Base-by-base conservation (phyloP, 2,888 invertebrate species). In the Trissonchulus sp. region DNA sequence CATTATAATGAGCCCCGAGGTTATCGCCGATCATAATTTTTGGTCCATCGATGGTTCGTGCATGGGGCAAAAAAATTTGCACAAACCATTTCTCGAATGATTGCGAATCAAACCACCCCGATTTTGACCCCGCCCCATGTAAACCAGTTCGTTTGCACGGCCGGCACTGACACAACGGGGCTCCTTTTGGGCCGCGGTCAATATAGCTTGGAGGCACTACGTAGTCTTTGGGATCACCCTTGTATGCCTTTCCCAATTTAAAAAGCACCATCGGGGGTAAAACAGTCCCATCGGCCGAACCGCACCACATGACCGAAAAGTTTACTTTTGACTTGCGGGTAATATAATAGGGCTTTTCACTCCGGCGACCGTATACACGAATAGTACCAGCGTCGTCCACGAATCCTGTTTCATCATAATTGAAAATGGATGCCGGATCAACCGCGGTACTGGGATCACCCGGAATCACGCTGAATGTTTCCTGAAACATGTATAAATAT, bases 21-120 rank as follows among this genome's bases (percentile, higher is more conserved):
- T 69, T 69, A 35, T 69, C 37, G 71, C 71, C 71, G n/a, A 69
- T 33, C 37, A 69, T 3, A 3, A 69, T 35, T 35, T 69, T 69
- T 37, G 71, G 71, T n/a, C 71, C 36, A 36, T 23, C 2, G 8
- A 31, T 34, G n/a, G 34, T 23, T 15, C 8, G 28, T 3, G 34
- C 34, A 31, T 34, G 71, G 28, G 36, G 65, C 65, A 65, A n/a
- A 15, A 65, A n/a, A 8, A 65, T 8, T 65, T 34, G 65, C 3
- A 8, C 8, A n/a, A 65, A 65, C 65, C 65, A 65, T 18, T 65
- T 34, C 60, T 60, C 60, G n/a, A 60, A 60, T 60, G 60, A 18
- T 18, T 18, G 60, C 60, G n/a, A 60, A 60, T 60, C 60, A 60
- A 60, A 18, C 65, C 65, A 65, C 31, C 65, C 65, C 18, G 15